Percentiles rank a stretch among this genome's conserved stretches.
phyloP scores from a whole-genome alignment of 1,140 invertebrate species.

The Heliothis subflexa region DNA sequence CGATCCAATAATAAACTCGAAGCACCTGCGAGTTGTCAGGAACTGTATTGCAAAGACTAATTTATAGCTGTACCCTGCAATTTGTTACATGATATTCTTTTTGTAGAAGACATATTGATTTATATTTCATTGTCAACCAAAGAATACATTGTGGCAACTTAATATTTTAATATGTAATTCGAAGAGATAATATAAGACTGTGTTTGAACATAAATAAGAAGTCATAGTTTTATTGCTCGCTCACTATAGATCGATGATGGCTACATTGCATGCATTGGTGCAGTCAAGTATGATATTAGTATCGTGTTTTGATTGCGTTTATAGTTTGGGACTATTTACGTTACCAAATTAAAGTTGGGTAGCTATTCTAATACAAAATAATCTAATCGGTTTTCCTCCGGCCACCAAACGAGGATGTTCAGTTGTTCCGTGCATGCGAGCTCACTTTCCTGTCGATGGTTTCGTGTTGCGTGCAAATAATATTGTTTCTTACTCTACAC shows the following conservation, averaged over 20 bases:
- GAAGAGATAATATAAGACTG: background rate
- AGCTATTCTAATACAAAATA: conserved; percentile 16
- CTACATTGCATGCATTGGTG: too few species aligned
- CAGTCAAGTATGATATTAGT: background rate
- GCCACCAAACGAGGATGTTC: conserved; percentile 28
- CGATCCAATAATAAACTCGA: conserved; percentile 3
- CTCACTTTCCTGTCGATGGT: conserved; percentile 42
- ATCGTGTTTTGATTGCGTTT: background rate
- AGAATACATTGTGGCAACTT: background rate
- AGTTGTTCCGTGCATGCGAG: conserved; percentile 26
- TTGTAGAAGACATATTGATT: conserved; percentile 3
- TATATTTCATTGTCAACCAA: background rate
- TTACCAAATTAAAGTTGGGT: conserved; percentile 18
- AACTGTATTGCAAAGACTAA: background rate
- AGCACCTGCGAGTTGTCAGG: background rate
- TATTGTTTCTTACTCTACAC: conserved; percentile 19
- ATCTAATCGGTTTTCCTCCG: conserved; percentile 37
- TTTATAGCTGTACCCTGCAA: conserved; percentile 8
- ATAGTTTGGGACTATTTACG: background rate
- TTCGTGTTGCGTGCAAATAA: conserved; percentile 22
- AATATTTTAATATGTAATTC: background rate
- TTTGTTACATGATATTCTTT: conserved; percentile 7
- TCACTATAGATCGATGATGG: too few species aligned
- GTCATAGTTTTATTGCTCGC: background rate
- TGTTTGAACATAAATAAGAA: background rate